Evolutionary conservation across 2,888 invertebrate genomes (phyloP).

Genomic region (Acanthoscelides obtectus): DNA sequence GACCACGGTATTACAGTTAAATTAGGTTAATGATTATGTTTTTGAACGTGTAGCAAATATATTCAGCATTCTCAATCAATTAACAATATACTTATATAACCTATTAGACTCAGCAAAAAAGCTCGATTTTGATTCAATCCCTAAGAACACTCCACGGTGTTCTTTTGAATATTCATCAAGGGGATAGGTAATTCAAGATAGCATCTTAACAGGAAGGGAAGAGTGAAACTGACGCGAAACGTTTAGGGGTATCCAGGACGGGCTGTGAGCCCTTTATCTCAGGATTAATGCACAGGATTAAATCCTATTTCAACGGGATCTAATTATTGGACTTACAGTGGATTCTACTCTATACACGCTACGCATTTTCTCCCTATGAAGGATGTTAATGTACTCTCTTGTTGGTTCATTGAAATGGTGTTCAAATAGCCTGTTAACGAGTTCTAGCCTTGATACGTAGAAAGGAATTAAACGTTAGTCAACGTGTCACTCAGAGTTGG

Average conservation of each 20-base stretch:
- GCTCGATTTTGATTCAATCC: not conserved
- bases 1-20: no score
- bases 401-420: not conserved
- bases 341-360: not conserved
- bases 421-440: no score
- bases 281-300: not conserved
- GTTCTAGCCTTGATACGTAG: no score
- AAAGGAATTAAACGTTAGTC: no score
- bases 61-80: no score
- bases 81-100: no score
- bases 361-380: not conserved
- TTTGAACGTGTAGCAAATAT: no score
- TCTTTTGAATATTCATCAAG: not conserved
- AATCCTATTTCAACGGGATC: not conserved
- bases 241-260: not conserved
- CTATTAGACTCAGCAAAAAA: not conserved
- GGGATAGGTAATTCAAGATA: not conserved
- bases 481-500: no score
- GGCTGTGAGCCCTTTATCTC: not conserved
- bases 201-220: not conserved
- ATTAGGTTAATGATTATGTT: no score
- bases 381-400: not conserved
- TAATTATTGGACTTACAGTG: not conserved
- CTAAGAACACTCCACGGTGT: not conserved
- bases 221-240: not conserved